Conservation (phyloP, 2,888 invertebrate species). For the Meghimatium bilineatum region DNA sequence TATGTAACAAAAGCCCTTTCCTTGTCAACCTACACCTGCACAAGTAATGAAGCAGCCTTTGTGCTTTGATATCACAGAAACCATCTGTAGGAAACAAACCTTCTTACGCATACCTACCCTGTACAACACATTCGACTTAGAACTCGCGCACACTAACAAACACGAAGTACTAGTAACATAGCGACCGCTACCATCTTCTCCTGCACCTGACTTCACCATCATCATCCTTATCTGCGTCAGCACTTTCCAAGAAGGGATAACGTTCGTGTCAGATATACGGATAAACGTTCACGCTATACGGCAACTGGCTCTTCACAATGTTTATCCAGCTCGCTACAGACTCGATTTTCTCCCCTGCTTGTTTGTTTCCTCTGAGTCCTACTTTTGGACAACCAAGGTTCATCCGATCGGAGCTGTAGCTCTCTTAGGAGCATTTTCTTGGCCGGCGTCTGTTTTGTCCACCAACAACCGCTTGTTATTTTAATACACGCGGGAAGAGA, state of each 20-base stretch:
- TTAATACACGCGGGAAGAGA: slow-evolving; percentile 24
- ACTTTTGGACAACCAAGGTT: neutral
- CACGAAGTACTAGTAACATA: neutral
- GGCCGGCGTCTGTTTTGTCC: slow-evolving; percentile 14
- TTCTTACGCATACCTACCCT: neutral
- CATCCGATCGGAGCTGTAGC: slow-evolving; percentile 32
- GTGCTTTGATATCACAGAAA: neutral
- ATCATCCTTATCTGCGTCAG: neutral
- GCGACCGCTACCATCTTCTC: neutral
- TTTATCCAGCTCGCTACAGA: slow-evolving; percentile 26
- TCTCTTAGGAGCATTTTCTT: slow-evolving; percentile 13
- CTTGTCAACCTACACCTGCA: neutral
- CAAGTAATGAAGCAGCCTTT: neutral
- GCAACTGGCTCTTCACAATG: slow-evolving; percentile 14
- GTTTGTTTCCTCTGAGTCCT: slow-evolving; percentile 29
- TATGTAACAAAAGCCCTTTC: slow-evolving; percentile 1
- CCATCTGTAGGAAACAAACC: neutral
- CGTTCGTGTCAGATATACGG: slow-evolving; percentile 25
- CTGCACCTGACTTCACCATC: neutral
- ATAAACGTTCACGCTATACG: slow-evolving; percentile 14
- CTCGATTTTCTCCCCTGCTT: neutral
- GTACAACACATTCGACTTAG: neutral
- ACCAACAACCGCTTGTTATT: slow-evolving; percentile 25
- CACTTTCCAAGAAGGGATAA: slow-evolving; percentile 7
- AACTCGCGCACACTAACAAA: slow-evolving; percentile 15